Percentiles rank a stretch among this genome's conserved stretches.
phyloP scores from a whole-genome alignment of 2,797 vertebrate genomes.

The Agapornis canus region DNA sequence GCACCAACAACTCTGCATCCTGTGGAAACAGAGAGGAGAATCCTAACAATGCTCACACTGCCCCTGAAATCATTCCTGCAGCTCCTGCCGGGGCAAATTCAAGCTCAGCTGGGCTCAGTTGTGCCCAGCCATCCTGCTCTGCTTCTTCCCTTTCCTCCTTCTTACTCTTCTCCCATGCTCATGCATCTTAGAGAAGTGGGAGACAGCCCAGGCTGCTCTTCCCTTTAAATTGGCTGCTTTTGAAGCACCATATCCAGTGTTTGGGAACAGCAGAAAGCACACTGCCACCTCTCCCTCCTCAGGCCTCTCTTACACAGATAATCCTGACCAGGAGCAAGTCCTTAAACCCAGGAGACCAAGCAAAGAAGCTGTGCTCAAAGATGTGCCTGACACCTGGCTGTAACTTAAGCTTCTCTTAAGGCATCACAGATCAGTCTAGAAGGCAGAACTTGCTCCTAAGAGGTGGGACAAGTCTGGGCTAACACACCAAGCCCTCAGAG shows the following conservation, averaged over 20 bases:
- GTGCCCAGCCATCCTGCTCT: not conserved
- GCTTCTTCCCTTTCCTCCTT: not conserved
- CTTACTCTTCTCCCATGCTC: not conserved
- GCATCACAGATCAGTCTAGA: not conserved
- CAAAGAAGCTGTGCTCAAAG: not conserved
- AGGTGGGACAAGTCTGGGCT: not conserved
- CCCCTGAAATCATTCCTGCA: not conserved
- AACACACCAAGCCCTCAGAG: not conserved
- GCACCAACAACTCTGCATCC: not conserved
- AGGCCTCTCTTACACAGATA: not conserved
- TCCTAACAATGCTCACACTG: not conserved
- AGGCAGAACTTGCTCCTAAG: not conserved
- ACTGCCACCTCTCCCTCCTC: not conserved
- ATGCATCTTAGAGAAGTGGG: rapidly evolving
- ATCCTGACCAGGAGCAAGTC: not conserved
- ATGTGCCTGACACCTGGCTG: not conserved
- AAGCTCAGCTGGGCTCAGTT: not conserved
- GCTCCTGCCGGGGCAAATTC: not conserved
- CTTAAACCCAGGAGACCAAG: not conserved
- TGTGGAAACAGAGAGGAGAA: not conserved
- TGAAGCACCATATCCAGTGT: not conserved
- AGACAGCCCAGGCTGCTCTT: not conserved
- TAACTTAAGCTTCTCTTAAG: not conserved
- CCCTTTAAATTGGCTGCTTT: not conserved
- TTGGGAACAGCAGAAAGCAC: not conserved